A percentile compares a stretch with the other conserved stretches of the same genome.
Evolutionary conservation across 2,113 vertebrate species (phyloP).

Genomic region (Hippolais icterina): DNA sequence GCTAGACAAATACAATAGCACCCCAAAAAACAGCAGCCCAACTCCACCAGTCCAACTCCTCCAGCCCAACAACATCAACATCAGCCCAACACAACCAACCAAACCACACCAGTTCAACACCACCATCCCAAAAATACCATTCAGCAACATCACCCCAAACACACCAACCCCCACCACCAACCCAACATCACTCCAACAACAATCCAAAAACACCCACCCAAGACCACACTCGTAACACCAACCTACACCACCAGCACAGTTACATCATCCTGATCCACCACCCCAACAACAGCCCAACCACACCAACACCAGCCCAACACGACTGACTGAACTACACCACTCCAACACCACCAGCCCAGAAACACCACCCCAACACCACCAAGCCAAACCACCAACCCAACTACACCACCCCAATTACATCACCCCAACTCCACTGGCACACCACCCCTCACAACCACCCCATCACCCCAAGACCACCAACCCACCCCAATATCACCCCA

Average conservation of each 20-base stretch:
- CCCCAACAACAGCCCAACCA: not conserved
- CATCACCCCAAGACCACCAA: no score
- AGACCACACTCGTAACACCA: not conserved
- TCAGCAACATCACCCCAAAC: not conserved
- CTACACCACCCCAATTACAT: not conserved
- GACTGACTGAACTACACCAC: accelerated
- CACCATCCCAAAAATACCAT: not conserved
- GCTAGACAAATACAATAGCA: not conserved
- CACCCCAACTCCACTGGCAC: not conserved
- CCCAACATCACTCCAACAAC: not conserved
- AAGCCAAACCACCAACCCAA: not conserved
- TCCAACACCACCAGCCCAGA: not conserved
- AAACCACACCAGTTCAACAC: not conserved
- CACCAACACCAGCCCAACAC: not conserved
- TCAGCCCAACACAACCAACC: not conserved
- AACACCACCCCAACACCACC: not conserved
- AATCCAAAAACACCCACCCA: not conserved
- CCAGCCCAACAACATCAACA: not conserved
- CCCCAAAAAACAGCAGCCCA: not conserved
- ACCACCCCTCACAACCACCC: no score
- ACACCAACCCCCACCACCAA: not conserved
- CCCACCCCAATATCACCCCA: no score
- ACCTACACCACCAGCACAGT: no score
- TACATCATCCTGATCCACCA: not conserved
- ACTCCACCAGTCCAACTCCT: no score